phyloP scores from a whole-genome alignment of 2,888 invertebrate genomes.

The Volucella inflata region DNA sequence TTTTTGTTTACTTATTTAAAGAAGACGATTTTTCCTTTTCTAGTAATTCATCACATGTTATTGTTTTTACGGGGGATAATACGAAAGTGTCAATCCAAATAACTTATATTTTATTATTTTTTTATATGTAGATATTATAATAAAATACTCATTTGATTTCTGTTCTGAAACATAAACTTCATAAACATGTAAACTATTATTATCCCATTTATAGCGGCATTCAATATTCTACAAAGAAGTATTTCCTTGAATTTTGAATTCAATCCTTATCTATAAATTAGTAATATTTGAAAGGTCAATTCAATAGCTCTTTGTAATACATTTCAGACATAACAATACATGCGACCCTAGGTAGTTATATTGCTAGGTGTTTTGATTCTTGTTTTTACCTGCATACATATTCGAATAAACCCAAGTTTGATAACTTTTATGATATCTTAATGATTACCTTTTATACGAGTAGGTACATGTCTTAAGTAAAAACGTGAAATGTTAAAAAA shows the following conservation, averaged over 20 bases:
- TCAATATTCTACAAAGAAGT: constrained; percentile 16
- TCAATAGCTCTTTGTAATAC: constrained; percentile 1
- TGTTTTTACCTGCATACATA: constrained; percentile 9
- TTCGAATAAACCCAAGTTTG: constrained; percentile 10
- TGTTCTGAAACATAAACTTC: background rate
- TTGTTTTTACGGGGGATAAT: constrained; percentile 16
- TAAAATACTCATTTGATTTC: background rate
- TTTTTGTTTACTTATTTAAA: background rate
- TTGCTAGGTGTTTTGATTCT: constrained; percentile 39
- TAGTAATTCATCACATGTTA: constrained; percentile 12
- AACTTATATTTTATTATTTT: constrained; percentile 18
- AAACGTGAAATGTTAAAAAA: constrained; percentile 35
- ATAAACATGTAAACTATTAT: background rate
- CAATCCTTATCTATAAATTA: constrained; percentile 57
- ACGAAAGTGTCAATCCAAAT: constrained; percentile 1
- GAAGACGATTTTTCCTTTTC: background rate
- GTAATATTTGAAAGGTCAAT: constrained; percentile 53
- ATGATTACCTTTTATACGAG: constrained; percentile 42
- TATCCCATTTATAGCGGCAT: constrained; percentile 22
- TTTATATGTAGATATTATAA: constrained; percentile 11
- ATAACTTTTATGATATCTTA: constrained; percentile 23
- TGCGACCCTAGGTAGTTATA: constrained; percentile 28
- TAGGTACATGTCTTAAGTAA: constrained; percentile 15
- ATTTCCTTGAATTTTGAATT: constrained; percentile 31
- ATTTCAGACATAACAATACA: constrained; percentile 26